Conservation (phyloP, 2,113 vertebrate species). For the Boulengeromyrus knoepffleri region DNA sequence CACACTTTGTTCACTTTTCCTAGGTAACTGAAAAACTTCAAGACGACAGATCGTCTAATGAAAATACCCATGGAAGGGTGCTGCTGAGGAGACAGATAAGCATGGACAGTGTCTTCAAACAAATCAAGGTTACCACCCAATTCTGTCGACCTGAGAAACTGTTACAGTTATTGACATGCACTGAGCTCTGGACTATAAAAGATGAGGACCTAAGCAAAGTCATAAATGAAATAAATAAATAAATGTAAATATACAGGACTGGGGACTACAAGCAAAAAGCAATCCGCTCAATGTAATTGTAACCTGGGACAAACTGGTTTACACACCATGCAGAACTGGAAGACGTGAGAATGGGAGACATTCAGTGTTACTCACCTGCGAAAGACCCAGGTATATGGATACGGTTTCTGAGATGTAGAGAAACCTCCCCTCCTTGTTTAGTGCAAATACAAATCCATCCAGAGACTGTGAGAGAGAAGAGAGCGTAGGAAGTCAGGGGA, state of each 20-base stretch:
- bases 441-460: constrained; percentile 99
- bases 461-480: constrained; percentile 73
- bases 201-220: constrained; percentile 36
- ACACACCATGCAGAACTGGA: constrained; percentile 36
- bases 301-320: constrained; percentile 53
- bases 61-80: constrained; percentile 17
- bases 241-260: constrained; percentile 48
- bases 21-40: not conserved
- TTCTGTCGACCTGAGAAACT: constrained; percentile 38
- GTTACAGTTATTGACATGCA: constrained; percentile 46
- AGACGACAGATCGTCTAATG: not conserved
- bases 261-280: constrained; percentile 47
- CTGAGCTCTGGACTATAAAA: constrained; percentile 41
- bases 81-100: constrained; percentile 24
- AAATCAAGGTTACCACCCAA: constrained; percentile 46
- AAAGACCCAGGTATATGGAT: constrained; percentile 98
- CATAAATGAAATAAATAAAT: constrained; percentile 38
- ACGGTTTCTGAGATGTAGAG: constrained; percentile 99
- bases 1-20: not conserved
- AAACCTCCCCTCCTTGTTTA: constrained; percentile 99
- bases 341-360: constrained; percentile 8
- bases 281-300: constrained; percentile 48
- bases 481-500: constrained; percentile 20
- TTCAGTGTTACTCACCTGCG: constrained; percentile 76
- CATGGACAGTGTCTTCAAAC: constrained; percentile 39